Evolutionary conservation across 2,888 invertebrate genomes (phyloP), one percentile per base, ranked within the genome.

Genomic region (Zygogramma bicolorata): DNA sequence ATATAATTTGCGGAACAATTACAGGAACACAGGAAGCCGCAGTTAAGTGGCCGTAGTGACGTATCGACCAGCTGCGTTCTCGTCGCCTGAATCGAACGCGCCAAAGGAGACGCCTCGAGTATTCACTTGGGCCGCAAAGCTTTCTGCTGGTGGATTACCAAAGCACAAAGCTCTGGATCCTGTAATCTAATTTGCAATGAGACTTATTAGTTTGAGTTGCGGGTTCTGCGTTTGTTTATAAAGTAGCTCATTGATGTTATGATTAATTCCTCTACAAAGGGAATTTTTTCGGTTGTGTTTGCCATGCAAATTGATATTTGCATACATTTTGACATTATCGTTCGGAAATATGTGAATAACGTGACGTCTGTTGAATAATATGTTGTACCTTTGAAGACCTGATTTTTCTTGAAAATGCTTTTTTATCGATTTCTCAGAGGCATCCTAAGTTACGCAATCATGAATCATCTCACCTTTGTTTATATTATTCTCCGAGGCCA

Each of bases 171-270:
- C 86, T 85, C 84, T 82, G 85, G 85, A 84, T 85, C 82, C 84
- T 75, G 85, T 86, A 86, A 86, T 86, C 86, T 84, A 86, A 86
- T 86, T 86, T 86, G 85, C 86, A 86, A 84, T 85, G 86, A 86
- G 86, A 86, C 86, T 86, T 86, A 86, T 86, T 86, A 86, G 86
- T 86, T 86, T 84, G 85, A 84, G 84, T 84, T 81, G 83, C 77
- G 82, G 83, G 80, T 77, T 80, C 80, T 80, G 81, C 81, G 84
- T 81, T 84, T 83, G 84, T 83, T 84, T 84, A 84, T 84, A 83
- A 84, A 84, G 83, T 81, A 80, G 77, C 81, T 81, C 80, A 82
- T 81, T 84, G 83, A 83, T 83, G 82, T 83, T 81, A 81, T 83
- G 83, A 84, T 83, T 83, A 83, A 80, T 77, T 73, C 71, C 69